Base-by-base conservation (phyloP, 2,113 vertebrate genomes). In the Miniopterus natalensis region DNA sequence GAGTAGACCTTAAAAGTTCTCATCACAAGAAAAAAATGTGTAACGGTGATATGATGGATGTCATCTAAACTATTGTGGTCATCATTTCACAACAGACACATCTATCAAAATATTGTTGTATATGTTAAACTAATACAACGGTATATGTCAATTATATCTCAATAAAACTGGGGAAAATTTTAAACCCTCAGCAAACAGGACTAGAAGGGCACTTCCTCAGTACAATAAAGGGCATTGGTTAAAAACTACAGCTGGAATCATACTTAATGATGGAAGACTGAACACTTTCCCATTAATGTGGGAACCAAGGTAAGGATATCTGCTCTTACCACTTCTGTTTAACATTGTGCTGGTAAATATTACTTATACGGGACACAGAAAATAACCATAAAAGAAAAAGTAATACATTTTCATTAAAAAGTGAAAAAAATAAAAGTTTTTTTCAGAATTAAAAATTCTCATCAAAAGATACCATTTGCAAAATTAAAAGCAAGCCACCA, bases 401-500 rank as follows among this genome's bases (percentile, higher is more conserved):
- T 20, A 7, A 47, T 47, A 51, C 1, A 53, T 6, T 21, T 53
- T 51, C 47, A 77, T 29, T 17, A 68, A 4, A 40, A 68, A 70
- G 40, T 5, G n/a, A 40, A 70, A 70, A 70, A 36, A n/a, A 4
- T 20, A n/a, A 68, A 20, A 18, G 14, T 2, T 36, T 9, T 85
- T 55, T n/a, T 84, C 51, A 27, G 79, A 88, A 77, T 84, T 47
- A 53, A 94, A 74, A 94, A 79, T 14, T 29, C 47, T 89, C 51
- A 45, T 57, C 66, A 45, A 90, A 95, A 84, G 73, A 70, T 29
- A n/a, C 51, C 40, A 42, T 89, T 71, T 94, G 70, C n/a, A 68
- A 95, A 88, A 95, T 57, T 36, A 55, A 92, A 74, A 53, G 42
- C 23, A 61, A 65, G 71, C 36, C 63, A 27, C 27, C 29, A 14